phyloP scores from a whole-genome alignment of 2,888 invertebrate genomes.

The Arrhopalites spinosus region DNA sequence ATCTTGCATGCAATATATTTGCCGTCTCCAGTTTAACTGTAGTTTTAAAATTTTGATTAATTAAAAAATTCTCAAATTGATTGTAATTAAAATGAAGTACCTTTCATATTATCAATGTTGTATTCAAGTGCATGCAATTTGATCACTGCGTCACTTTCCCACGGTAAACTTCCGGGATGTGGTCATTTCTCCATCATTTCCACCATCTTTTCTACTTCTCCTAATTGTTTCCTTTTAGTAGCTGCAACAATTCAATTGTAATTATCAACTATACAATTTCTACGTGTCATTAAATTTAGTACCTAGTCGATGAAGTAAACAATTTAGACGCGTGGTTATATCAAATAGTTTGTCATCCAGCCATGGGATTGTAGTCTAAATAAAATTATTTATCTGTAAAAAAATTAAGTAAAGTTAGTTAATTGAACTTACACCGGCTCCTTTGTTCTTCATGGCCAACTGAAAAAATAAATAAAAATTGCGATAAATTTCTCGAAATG shows the following conservation, averaged over 20 bases:
- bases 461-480: no score
- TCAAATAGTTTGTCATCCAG: constrained; percentile 56
- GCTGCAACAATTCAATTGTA: constrained; percentile 5
- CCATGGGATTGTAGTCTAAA: constrained; percentile 50
- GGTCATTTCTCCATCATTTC: constrained; percentile 51
- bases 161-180: neutral
- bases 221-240: constrained; percentile 48
- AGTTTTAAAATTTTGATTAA: no score
- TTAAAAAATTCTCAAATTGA: neutral
- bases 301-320: constrained; percentile 46
- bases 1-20: constrained; percentile 51
- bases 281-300: no score
- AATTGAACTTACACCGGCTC: no score
- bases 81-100: constrained; percentile 18
- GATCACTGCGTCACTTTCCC: neutral
- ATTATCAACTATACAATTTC: no score
- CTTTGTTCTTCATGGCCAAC: no score
- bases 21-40: constrained; percentile 53
- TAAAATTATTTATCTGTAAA: no score
- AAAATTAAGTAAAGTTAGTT: no score
- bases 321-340: constrained; percentile 50
- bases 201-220: constrained; percentile 52
- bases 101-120: constrained; percentile 50
- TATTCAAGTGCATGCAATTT: constrained; percentile 45
- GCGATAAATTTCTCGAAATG: no score